phyloP scores from a whole-genome alignment of 2,888 invertebrate genomes.

The Leptinotarsa tumamoca region DNA sequence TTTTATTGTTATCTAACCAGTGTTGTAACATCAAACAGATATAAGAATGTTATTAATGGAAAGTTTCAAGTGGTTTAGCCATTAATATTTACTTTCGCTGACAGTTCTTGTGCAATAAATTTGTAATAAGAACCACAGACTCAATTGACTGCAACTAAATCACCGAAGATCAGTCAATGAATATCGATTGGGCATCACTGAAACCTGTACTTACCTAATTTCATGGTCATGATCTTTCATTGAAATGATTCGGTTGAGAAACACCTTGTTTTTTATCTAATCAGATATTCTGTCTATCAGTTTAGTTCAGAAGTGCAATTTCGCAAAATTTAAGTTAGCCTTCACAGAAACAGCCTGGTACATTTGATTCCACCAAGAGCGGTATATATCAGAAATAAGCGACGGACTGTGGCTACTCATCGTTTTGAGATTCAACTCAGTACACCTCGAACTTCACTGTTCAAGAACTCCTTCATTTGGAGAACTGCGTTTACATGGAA shows the following conservation, averaged over 20 bases:
- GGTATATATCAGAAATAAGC: too few relatives aligned
- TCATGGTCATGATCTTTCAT: slow-evolving; percentile 9
- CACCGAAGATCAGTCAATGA: slow-evolving; percentile 6
- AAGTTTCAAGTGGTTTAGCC: background rate
- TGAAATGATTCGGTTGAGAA: background rate
- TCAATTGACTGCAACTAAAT: background rate
- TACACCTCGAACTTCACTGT: too few relatives aligned
- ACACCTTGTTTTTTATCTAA: slow-evolving; percentile 1
- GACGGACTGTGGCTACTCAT: too few relatives aligned
- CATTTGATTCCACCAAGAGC: too few relatives aligned
- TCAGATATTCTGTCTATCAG: background rate
- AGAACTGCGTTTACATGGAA: too few relatives aligned
- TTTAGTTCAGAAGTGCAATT: too few relatives aligned
- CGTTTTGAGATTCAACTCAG: too few relatives aligned
- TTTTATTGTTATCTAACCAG: background rate
- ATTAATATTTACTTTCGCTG: slow-evolving; percentile 7
- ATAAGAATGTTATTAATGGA: background rate
- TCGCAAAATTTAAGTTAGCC: too few relatives aligned
- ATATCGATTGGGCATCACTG: background rate
- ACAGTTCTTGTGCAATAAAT: background rate
- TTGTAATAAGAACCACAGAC: slow-evolving; percentile 7
- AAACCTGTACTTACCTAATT: background rate
- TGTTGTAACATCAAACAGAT: background rate
- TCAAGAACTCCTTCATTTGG: too few relatives aligned
- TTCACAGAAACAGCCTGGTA: too few relatives aligned